Evolutionary conservation across 2,113 vertebrate genomes (phyloP).

Genomic region (Nyctereutes procyonoides): DNA sequence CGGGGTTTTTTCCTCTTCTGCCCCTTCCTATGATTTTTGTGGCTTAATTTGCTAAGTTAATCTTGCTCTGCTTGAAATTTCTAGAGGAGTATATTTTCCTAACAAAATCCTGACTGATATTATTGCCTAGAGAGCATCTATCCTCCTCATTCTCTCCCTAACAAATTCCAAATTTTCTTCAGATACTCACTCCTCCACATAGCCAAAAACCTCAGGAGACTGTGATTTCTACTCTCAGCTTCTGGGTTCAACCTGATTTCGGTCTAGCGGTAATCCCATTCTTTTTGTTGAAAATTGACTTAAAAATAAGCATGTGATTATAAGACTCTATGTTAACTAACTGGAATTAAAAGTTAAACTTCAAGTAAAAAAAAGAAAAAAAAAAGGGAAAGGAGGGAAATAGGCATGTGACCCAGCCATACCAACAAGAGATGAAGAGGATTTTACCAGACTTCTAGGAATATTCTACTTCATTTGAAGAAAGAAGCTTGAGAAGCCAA

Average conservation of each 20-base stretch:
- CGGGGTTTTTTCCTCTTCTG: background rate
- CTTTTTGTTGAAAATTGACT: constrained; percentile 14
- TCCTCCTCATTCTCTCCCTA: background rate
- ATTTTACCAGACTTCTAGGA: background rate
- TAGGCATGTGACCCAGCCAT: background rate
- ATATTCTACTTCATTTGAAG: background rate
- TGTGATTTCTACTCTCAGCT: background rate
- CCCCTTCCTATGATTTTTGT: background rate
- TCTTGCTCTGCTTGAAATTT: background rate
- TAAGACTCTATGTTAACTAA: background rate
- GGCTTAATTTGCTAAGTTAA: background rate
- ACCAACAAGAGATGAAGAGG: background rate
- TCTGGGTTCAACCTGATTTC: background rate
- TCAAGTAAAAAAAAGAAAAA: background rate
- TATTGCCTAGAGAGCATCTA: background rate
- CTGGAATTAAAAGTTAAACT: background rate
- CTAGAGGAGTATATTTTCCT: background rate
- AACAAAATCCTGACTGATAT: background rate
- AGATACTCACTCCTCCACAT: background rate
- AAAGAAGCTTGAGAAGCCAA: background rate
- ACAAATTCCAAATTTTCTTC: background rate
- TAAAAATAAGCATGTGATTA: background rate
- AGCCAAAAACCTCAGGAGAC: background rate
- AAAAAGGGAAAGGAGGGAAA: background rate
- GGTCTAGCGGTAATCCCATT: background rate